phyloP scores from a whole-genome alignment of 2,888 invertebrate species.

The Teleiodes luculella region DNA sequence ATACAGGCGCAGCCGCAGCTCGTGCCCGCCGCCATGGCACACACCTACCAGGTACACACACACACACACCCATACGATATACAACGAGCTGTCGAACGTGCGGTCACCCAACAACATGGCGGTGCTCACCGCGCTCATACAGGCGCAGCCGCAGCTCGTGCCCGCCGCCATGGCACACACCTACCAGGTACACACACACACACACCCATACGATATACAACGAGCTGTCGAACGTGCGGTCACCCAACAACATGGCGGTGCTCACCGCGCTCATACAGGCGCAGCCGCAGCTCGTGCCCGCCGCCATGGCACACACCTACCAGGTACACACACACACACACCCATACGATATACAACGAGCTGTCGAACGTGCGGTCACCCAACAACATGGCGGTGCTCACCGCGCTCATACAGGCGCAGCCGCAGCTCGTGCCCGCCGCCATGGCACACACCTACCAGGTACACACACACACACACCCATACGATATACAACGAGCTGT shows the following conservation, averaged over 20 bases:
- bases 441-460: neutral
- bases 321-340: neutral
- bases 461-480: neutral
- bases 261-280: too few species aligned
- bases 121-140: too few species aligned
- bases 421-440: slow-evolving; percentile 89
- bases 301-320: neutral
- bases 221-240: too few species aligned
- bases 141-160: too few species aligned
- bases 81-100: too few species aligned
- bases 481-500: too few species aligned
- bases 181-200: neutral
- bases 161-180: too few species aligned
- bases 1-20: slow-evolving; percentile 90
- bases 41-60: neutral
- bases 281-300: too few species aligned
- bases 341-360: too few species aligned
- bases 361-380: too few species aligned
- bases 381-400: slow-evolving; percentile 76
- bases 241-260: neutral
- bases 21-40: slow-evolving; percentile 89
- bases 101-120: too few species aligned
- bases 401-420: slow-evolving; percentile 91
- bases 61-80: neutral
- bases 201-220: too few species aligned